Evolutionary conservation across 2,888 invertebrate species (phyloP), one percentile per base, ranked within the genome.

Genomic region (Drosophila diplacantha): DNA sequence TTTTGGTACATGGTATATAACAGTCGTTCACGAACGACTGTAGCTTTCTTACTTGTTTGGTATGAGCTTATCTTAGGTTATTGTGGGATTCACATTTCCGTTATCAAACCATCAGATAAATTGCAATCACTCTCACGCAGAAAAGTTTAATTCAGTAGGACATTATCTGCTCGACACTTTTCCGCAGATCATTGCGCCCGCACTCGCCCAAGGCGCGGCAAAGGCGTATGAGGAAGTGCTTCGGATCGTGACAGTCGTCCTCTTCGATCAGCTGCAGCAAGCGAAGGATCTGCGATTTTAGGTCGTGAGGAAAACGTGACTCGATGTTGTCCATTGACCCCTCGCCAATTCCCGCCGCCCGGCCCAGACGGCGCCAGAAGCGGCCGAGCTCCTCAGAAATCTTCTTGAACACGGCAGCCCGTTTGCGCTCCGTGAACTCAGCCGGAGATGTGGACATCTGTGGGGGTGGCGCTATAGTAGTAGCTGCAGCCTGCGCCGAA

Each of bases 271-370:
- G 26, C 38, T 84, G 67, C 24, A 88, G 61, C 22, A 88, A n/a
- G 14, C 76, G 80, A 6, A 80, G 70, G 1, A 87, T 82, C 22
- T 82, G 84, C 0, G 86, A 80, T 16, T 80, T 79, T 0, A 86
- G 63, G 7, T 87, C 85, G 0, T 75, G 71, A 0, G 83, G 84
- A 71, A 74, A 79, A 3, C 81, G 77, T 0, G 60, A 20, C 55
- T 87, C 87, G 1, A 88, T 76, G 4, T 69, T 74, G 44, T 88
- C 88, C 79, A 88, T 82, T 1, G 67, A 63, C 3, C 88, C 88
- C 38, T 88, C 85, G 5, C 71, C 66, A 7, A 88, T 70, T n/a
- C 69, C 59, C 8, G 88, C 47, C 24, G 82, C 79, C 0, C 88
- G 79, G 0, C 88, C 88, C 7, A 88, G 71, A 7, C 71, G 64